A percentile compares a stretch with the other conserved stretches of the same genome.
Evolutionary conservation across 2,888 invertebrate genomes (phyloP).

Genomic region (Bimastos eiseni): DNA sequence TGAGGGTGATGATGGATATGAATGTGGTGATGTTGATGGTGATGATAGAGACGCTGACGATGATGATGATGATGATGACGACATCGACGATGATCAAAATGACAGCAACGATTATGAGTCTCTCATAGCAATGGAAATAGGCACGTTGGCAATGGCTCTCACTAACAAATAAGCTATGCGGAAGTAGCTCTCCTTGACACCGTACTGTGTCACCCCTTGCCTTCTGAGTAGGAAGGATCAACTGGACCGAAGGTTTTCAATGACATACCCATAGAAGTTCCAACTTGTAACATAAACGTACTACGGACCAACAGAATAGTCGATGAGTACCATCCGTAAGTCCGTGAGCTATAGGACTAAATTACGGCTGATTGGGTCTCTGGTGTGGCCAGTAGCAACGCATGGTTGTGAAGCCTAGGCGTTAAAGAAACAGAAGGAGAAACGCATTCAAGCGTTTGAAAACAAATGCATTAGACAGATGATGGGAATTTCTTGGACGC

Average conservation of each 20-base stretch:
- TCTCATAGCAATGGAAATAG: background rate
- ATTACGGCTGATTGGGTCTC: too few relatives aligned
- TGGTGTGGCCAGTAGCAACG: too few relatives aligned
- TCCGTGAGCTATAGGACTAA: too few relatives aligned
- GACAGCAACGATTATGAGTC: too few relatives aligned
- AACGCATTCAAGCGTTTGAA: too few relatives aligned
- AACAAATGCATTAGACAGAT: too few relatives aligned
- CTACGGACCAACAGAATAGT: background rate
- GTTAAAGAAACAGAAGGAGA: too few relatives aligned
- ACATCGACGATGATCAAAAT: background rate
- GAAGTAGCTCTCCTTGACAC: background rate
- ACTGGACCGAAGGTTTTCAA: background rate
- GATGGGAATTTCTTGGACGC: too few relatives aligned
- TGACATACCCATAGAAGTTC: background rate
- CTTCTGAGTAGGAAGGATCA: background rate
- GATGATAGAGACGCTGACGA: constrained; percentile 14
- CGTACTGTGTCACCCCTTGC: background rate
- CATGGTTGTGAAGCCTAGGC: too few relatives aligned
- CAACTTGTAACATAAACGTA: too few relatives aligned
- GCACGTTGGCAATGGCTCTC: background rate
- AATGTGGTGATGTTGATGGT: background rate
- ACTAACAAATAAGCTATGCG: background rate
- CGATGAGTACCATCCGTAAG: too few relatives aligned
- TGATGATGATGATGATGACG: background rate
- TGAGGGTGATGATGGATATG: background rate